A percentile compares a stretch with the other conserved stretches of the same genome.
phyloP scores from a whole-genome alignment of 2,797 vertebrate species.

The Etheostoma perlongum region DNA sequence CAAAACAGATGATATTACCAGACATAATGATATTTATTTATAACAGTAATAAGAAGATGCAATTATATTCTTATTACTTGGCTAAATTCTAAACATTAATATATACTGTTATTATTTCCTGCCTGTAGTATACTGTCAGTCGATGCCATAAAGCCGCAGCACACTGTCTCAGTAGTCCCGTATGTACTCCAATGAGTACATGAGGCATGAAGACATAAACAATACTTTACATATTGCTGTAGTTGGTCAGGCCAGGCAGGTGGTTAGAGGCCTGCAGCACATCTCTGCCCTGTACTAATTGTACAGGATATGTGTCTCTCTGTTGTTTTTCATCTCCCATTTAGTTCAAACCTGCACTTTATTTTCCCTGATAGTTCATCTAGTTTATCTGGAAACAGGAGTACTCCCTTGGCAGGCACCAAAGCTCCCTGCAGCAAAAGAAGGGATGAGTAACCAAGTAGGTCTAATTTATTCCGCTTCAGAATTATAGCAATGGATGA shows the following conservation, averaged over 20 bases:
- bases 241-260: background rate
- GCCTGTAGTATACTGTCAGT: background rate
- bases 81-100: background rate
- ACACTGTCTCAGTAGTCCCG: background rate
- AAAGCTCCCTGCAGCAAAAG: background rate
- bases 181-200: background rate
- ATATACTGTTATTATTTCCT: background rate
- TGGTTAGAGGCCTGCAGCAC: background rate
- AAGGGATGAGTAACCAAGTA: conserved; percentile 13
- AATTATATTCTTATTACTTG: background rate
- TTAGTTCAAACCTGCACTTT: background rate
- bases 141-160: conserved; percentile 5
- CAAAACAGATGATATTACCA: background rate
- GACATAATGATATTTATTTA: background rate
- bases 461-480: conserved; percentile 27
- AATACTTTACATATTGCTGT: conserved; percentile 55
- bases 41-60: background rate
- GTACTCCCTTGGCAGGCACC: background rate
- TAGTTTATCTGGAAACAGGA: conserved; percentile 14
- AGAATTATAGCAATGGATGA: background rate
- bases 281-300: background rate
- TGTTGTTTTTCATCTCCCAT: conserved; percentile 8
- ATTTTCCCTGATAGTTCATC: background rate
- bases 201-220: conserved; percentile 23
- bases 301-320: background rate